Conservation (phyloP, 2,888 invertebrate genomes). For the Tiliacea citrago region DNA sequence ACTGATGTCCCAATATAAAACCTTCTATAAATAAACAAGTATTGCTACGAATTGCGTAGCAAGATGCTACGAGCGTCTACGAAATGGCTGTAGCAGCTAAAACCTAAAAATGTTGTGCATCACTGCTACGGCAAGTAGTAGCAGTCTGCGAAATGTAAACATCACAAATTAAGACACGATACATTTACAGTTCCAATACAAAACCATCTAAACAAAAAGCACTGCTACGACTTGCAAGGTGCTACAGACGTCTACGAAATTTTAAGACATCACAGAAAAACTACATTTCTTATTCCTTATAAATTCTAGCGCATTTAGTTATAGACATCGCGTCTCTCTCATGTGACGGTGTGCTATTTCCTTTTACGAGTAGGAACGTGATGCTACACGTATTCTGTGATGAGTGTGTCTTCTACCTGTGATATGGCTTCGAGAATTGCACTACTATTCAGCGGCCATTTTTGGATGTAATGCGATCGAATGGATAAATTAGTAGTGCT, state of each 20-base stretch:
- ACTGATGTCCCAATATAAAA: not conserved
- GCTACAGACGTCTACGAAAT: constrained; percentile 8
- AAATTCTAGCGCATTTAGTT: not conserved
- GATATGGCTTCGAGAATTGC: constrained; percentile 1
- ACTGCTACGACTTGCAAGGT: constrained; percentile 6
- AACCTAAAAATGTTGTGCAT: not conserved
- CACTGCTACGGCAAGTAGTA: not conserved
- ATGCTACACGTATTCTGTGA: not conserved
- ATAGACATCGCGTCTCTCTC: not conserved
- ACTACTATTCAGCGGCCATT: not conserved
- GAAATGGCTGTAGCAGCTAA: too few relatives aligned
- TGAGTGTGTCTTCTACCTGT: not conserved
- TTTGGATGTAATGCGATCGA: not conserved
- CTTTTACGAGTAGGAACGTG: not conserved
- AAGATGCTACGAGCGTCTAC: not conserved
- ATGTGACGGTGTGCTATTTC: constrained; percentile 2
- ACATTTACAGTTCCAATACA: not conserved
- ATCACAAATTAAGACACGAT: not conserved
- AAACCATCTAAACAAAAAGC: not conserved
- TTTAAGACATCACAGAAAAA: too few relatives aligned
- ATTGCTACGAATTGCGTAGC: not conserved
- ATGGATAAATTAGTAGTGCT: not conserved
- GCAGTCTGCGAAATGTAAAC: not conserved
- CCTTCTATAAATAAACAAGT: not conserved
- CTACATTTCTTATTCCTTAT: not conserved